A percentile compares a stretch with the other conserved stretches of the same genome.
These are phyloP conservation scores for Fissipunctia ypsillon DNA, from an alignment of 2,888 invertebrate species.

Conservation along the genomic window DNA sequence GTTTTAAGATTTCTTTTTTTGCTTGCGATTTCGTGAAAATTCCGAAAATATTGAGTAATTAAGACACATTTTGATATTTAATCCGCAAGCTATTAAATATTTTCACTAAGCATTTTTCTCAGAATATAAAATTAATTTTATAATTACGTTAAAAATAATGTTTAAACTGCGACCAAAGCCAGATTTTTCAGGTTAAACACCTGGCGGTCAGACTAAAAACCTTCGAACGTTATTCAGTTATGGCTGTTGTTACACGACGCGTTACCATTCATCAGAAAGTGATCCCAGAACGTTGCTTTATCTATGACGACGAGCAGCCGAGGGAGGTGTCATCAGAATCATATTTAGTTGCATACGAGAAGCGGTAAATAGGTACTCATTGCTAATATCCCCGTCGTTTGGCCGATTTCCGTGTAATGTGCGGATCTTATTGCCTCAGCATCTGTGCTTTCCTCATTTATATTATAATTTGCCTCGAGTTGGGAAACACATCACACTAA, in stretches of 20 bases:
- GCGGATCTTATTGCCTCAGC: constrained; percentile 77
- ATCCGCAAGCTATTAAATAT: constrained; percentile 20
- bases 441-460: constrained; percentile 82
- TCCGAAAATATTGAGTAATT: constrained; percentile 13
- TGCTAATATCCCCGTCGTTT: constrained; percentile 78
- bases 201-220: constrained; percentile 8
- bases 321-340: constrained; percentile 68
- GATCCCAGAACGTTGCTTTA: constrained; percentile 19
- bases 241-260: background rate
- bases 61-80: constrained; percentile 1
- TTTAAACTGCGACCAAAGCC: constrained; percentile 1
- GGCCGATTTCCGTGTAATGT: constrained; percentile 73
- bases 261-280: background rate
- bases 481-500: constrained; percentile 78
- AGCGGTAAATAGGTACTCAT: constrained; percentile 72
- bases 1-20: background rate
- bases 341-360: constrained; percentile 74
- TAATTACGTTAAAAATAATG: background rate
- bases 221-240: background rate
- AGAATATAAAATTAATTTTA: constrained; percentile 5
- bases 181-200: constrained; percentile 30
- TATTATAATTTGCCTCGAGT: constrained; percentile 80
- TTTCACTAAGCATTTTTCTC: background rate
- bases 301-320: constrained; percentile 20
- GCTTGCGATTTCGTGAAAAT: background rate